phyloP scores from a whole-genome alignment of 2,797 vertebrate genomes.

The Falco novaeseelandiae region DNA sequence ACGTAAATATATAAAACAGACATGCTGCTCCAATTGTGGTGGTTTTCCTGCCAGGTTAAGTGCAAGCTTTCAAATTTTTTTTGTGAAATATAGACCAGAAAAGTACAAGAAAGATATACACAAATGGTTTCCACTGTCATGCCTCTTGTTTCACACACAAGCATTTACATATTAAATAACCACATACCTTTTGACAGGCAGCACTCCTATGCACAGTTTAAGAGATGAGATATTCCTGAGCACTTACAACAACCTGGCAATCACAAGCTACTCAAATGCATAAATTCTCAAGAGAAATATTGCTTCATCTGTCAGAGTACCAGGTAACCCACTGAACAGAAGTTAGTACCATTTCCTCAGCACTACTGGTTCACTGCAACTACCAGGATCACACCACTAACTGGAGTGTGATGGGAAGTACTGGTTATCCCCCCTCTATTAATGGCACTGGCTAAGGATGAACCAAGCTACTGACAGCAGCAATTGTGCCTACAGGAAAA shows the following conservation, averaged over 20 bases:
- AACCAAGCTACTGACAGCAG: not conserved
- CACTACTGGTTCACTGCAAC: no score
- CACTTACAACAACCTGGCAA: not conserved
- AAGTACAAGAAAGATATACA: not conserved
- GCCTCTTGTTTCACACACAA: not conserved
- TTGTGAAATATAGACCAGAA: not conserved
- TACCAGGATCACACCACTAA: not conserved
- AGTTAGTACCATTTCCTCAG: accelerated
- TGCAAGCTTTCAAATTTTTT: not conserved
- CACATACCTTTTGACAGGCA: not conserved
- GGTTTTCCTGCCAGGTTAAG: not conserved
- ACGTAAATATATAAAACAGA: not conserved
- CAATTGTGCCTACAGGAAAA: not conserved
- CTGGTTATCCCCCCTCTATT: accelerated
- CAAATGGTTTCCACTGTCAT: accelerated
- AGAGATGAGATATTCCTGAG: not conserved
- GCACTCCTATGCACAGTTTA: not conserved
- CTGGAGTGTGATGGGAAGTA: not conserved
- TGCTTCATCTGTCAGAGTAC: not conserved
- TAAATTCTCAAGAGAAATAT: not conserved
- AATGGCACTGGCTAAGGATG: not conserved
- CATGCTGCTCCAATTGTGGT: not conserved
- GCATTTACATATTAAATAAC: not conserved
- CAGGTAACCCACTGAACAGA: not conserved
- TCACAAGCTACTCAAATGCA: not conserved